Percentiles rank a stretch among this genome's conserved stretches.
Evolutionary conservation across 2,888 invertebrate genomes (phyloP).

Genomic region (Eucriotettix oculatus): DNA sequence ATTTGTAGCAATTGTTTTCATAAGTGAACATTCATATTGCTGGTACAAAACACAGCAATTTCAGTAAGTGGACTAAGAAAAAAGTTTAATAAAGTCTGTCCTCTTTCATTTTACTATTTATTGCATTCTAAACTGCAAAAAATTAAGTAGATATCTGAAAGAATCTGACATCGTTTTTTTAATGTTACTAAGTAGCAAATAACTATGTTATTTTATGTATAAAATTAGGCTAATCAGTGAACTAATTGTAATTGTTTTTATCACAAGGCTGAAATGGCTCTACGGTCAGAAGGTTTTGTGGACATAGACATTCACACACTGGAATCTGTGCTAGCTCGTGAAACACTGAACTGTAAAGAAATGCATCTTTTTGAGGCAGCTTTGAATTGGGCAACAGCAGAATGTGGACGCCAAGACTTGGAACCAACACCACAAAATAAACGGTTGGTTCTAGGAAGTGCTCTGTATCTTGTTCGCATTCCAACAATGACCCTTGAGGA

Average conservation of each 20-base stretch:
- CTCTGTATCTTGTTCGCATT: slow-evolving; percentile 76
- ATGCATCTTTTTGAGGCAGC: slow-evolving; percentile 81
- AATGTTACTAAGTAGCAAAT: no score
- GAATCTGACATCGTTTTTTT: no score
- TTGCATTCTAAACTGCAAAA: no score
- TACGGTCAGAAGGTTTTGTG: slow-evolving; percentile 87
- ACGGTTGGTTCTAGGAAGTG: slow-evolving; percentile 53
- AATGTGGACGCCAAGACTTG: slow-evolving; percentile 69
- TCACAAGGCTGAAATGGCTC: slow-evolving; percentile 83
- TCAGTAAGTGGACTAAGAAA: no score
- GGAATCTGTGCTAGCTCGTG: slow-evolving; percentile 77
- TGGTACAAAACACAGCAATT: no score
- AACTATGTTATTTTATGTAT: no score
- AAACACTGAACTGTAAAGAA: slow-evolving; percentile 90
- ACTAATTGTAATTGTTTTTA: not conserved
- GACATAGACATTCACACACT: slow-evolving; percentile 89
- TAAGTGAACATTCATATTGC: no score
- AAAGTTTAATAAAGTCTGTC: no score
- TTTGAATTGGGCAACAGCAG: slow-evolving; percentile 82
- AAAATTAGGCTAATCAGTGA: no score
- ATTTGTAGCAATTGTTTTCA: no score
- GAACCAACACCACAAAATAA: slow-evolving; percentile 68
- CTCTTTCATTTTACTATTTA: no score
- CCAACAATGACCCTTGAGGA: slow-evolving; percentile 88
- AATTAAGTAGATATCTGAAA: no score